A percentile compares a stretch with the other conserved stretches of the same genome.
phyloP scores from a whole-genome alignment of 2,113 vertebrate genomes.

The Ptilonorhynchus violaceus region DNA sequence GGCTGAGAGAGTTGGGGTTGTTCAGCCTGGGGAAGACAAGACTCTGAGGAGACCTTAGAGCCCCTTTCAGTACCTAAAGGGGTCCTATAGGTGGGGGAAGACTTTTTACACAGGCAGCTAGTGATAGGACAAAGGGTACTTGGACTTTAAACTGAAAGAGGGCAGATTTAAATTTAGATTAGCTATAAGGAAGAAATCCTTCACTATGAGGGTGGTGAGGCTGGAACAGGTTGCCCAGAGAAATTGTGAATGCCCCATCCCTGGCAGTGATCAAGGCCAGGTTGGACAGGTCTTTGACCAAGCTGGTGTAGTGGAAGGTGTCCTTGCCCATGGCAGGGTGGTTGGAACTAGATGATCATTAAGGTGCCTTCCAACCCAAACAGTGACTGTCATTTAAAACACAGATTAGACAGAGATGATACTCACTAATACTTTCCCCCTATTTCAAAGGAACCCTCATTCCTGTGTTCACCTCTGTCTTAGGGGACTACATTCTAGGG shows the following conservation, averaged over 20 bases:
- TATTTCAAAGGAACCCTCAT: background rate
- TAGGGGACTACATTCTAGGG: background rate
- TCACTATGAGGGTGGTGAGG: background rate
- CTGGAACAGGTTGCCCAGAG: background rate
- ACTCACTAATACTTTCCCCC: background rate
- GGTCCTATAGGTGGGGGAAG: background rate
- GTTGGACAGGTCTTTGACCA: background rate
- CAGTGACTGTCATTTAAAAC: background rate
- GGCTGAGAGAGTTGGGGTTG: background rate
- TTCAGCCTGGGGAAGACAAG: background rate
- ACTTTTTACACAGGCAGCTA: background rate
- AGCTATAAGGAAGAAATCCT: background rate
- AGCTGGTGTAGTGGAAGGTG: background rate
- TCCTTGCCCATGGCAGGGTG: fast-evolving
- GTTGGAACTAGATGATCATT: background rate
- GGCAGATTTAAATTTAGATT: background rate
- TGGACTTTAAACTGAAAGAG: background rate
- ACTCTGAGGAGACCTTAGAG: background rate
- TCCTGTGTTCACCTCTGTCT: background rate
- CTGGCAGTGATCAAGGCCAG: background rate
- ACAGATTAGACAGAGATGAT: background rate
- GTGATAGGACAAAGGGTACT: background rate
- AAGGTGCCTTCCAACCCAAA: background rate
- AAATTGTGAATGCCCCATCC: background rate
- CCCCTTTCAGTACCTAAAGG: background rate